phyloP scores from a whole-genome alignment of 1,140 invertebrate genomes.

The Euglossa dilemma region DNA sequence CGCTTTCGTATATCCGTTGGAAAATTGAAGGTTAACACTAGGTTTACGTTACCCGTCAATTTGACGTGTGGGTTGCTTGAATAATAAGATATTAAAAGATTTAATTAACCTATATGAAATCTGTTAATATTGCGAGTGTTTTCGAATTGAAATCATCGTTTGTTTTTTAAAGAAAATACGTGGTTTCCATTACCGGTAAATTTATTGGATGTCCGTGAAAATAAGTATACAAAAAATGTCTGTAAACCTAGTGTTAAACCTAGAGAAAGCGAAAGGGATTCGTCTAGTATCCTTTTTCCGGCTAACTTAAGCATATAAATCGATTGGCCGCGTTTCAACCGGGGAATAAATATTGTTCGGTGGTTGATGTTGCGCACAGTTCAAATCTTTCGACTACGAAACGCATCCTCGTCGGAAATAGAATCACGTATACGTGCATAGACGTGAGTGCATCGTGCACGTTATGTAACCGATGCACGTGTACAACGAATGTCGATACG shows the following conservation, averaged over 20 bases:
- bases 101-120: no score
- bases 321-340: conserved; percentile 32
- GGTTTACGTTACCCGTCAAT: no score
- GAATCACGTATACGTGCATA: conserved; percentile 37
- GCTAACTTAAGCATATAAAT: conserved; percentile 6
- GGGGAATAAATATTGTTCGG: conserved; percentile 34
- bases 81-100: no score
- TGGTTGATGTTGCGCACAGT: background rate
- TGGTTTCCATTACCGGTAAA: no score
- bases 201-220: no score
- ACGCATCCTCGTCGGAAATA: conserved; percentile 35
- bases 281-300: background rate
- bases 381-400: conserved; percentile 31
- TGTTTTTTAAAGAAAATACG: no score
- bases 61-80: no score
- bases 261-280: no score
- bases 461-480: conserved; percentile 50
- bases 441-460: conserved; percentile 40
- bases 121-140: no score
- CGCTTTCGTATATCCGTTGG: background rate
- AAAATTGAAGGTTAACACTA: background rate
- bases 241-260: no score
- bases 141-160: no score
- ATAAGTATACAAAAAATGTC: no score
- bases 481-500: conserved; percentile 41